Base-by-base conservation (phyloP, 1,140 invertebrate genomes). In the Ceratosolen fusciceps region DNA sequence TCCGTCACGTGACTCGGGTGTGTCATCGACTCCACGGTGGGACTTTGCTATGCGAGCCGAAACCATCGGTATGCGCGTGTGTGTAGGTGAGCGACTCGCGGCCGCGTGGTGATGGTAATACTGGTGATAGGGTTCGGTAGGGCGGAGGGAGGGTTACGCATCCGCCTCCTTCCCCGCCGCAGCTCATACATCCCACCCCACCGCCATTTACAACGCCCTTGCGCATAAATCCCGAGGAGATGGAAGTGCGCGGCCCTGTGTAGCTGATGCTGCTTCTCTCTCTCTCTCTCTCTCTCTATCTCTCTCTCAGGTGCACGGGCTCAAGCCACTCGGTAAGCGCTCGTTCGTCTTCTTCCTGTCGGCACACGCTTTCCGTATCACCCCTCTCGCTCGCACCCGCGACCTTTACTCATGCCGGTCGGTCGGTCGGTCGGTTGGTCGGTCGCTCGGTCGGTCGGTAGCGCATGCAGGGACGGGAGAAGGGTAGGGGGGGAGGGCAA, bases 181-280 rank as follows among this genome's bases (percentile, higher is more conserved):
- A 68, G 31, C n/a, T n/a, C n/a, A n/a, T n/a, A n/a, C n/a, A n/a
- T n/a, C 74, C 83, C 85, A 67, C 83, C 85, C 84, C 87, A 85
- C 83, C 84, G 81, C 87, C 86, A 89, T 89, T 89, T 90, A 89
- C 88, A 90, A 90, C 89, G 89, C 89, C 89, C 88, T 90, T 89
- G 89, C 89, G 87, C 89, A 90, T 90, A 90, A 90, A 90, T 90
- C 87, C 86, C 75, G 79, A 78, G 82, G 84, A 83, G 75, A 49
- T 65, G 49, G 73, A 39, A 34, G 80, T 79, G 65, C 52, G 60
- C 58, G 82, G 26, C 62, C 84, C 81, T 74, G 81, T 80, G 56
- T 52, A 4, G 82, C 80, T 76, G 60, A 67, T 68, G 39, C 68
- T 19, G 49, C 12, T 21, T 71, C 78, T 82, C 72, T 68, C 76